Conservation (phyloP, 2,888 invertebrate genomes). For the Thereva nobilitata region DNA sequence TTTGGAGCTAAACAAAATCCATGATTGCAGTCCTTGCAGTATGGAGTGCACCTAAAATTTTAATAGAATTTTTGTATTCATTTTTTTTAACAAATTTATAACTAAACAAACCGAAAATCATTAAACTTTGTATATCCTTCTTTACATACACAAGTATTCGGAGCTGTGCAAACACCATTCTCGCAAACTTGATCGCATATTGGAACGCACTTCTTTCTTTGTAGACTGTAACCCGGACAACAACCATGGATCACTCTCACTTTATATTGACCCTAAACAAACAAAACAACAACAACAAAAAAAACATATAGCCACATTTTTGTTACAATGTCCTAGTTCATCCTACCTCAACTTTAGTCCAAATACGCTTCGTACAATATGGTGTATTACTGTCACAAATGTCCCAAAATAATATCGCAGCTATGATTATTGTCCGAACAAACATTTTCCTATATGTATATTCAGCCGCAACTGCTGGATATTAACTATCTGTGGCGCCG, state of each 20-base stretch:
- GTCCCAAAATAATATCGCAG: too few species aligned
- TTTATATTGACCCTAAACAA: neutral
- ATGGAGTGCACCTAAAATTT: slow-evolving; percentile 55
- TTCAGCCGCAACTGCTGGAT: too few species aligned
- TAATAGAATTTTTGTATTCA: slow-evolving; percentile 46
- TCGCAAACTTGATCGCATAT: slow-evolving; percentile 45
- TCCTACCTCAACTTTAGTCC: too few species aligned
- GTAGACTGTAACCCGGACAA: slow-evolving; percentile 19
- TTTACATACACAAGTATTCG: slow-evolving; percentile 56
- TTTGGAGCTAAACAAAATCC: slow-evolving; percentile 58
- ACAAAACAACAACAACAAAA: neutral
- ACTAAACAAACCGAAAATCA: slow-evolving; percentile 5
- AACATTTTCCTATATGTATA: too few species aligned
- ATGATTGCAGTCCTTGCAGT: slow-evolving; percentile 61
- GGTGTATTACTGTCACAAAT: too few species aligned
- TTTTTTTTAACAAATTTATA: neutral
- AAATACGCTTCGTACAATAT: too few species aligned
- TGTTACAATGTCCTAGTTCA: neutral
- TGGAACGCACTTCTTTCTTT: slow-evolving; percentile 44
- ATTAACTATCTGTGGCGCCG: too few species aligned
- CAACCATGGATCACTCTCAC: slow-evolving; percentile 8
- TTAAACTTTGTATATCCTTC: slow-evolving; percentile 44
- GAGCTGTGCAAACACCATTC: slow-evolving; percentile 52
- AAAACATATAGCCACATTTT: neutral
- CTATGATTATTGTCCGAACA: too few species aligned